phyloP scores from a whole-genome alignment of 2,113 vertebrate species.

The Bagarius yarrelli region DNA sequence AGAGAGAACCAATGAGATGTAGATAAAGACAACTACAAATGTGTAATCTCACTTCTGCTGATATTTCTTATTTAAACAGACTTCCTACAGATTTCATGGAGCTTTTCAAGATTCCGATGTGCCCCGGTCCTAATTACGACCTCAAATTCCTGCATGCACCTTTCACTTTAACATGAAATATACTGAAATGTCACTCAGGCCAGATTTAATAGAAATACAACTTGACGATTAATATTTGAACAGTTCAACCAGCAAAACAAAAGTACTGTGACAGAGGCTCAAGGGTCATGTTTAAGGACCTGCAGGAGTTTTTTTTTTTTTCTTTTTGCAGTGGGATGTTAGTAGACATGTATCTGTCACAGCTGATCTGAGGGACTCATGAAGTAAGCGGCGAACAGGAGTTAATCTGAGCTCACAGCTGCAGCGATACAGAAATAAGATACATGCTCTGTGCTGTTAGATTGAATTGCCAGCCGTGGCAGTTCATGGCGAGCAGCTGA shows the following conservation, averaged over 20 bases:
- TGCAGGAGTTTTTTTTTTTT: neutral
- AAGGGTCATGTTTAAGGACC: neutral
- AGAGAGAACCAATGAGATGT: slow-evolving; percentile 37
- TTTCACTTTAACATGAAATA: slow-evolving; percentile 29
- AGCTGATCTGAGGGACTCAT: neutral
- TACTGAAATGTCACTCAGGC: slow-evolving; percentile 22
- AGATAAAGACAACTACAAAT: slow-evolving; percentile 43
- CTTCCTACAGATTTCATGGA: slow-evolving; percentile 31
- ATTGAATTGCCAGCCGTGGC: neutral
- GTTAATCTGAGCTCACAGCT: slow-evolving; percentile 4
- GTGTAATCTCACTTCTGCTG: slow-evolving; percentile 35
- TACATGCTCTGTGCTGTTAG: slow-evolving; percentile 1
- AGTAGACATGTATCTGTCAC: neutral
- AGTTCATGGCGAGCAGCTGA: neutral
- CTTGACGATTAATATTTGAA: slow-evolving; percentile 11
- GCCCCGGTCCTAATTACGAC: slow-evolving; percentile 24
- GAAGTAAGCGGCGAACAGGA: neutral
- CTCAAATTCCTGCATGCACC: slow-evolving; percentile 26
- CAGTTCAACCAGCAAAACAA: slow-evolving; percentile 12
- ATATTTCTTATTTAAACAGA: slow-evolving; percentile 43
- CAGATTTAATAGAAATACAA: slow-evolving; percentile 23
- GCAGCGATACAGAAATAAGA: neutral
- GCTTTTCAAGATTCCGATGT: slow-evolving; percentile 17
- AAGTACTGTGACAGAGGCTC: slow-evolving; percentile 18
- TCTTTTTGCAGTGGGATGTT: neutral